These are phyloP conservation scores for Sterna hirundo DNA, from an alignment of 2,113 vertebrate species.

Conservation along the genomic window DNA sequence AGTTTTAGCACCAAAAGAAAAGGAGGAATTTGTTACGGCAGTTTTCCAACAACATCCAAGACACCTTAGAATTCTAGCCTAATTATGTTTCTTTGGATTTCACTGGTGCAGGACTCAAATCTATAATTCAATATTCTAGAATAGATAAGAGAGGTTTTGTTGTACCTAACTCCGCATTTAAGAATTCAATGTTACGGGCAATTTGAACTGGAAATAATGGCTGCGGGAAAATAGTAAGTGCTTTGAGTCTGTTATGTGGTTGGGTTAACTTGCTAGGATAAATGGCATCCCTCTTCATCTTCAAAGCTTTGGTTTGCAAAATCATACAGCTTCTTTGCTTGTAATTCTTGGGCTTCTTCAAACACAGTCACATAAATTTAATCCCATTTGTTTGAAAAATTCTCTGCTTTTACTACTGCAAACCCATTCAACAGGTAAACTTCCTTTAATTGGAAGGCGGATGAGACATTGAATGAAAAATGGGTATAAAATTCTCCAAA, in stretches of 20 bases:
- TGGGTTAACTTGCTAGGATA: not conserved
- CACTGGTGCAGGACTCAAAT: not conserved
- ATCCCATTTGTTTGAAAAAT: not conserved
- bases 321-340: not conserved
- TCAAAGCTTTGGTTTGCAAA: not conserved
- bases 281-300: not conserved
- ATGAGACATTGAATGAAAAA: not conserved
- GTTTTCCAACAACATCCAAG: not conserved
- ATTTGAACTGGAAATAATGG: not conserved
- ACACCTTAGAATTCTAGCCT: not conserved
- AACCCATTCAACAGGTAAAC: not conserved
- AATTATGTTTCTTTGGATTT: not conserved
- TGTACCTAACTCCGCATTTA: not conserved
- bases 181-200: not conserved
- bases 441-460: not conserved
- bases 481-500: not conserved
- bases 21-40: not conserved
- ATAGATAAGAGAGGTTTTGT: not conserved
- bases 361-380: not conserved
- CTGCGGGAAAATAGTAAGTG: not conserved
- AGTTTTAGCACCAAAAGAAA: not conserved
- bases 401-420: not conserved
- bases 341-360: not conserved
- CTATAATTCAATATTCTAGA: not conserved
- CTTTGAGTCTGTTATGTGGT: not conserved